These are phyloP conservation scores for Halocaridina rubra DNA, from an alignment of 2,888 invertebrate species.

Conservation along the genomic window DNA sequence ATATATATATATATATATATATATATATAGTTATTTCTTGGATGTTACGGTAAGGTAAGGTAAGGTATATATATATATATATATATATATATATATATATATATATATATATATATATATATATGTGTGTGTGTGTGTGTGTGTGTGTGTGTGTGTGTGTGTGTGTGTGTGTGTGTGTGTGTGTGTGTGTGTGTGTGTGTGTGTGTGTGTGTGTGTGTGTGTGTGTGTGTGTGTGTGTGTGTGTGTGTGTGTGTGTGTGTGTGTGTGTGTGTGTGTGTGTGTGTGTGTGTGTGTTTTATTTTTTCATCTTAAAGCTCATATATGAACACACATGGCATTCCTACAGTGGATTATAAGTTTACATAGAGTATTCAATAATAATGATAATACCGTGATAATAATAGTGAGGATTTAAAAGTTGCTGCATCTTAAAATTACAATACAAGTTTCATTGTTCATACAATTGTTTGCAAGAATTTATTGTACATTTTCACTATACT, in stretches of 20 bases:
- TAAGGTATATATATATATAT: background rate
- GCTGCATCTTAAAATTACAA: background rate
- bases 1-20: background rate
- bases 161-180: slow-evolving; percentile 1
- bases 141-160: slow-evolving; percentile 17
- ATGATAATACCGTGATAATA: background rate
- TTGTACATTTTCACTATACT: too few relatives aligned
- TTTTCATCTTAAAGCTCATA: background rate
- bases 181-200: slow-evolving; percentile 19
- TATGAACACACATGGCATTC: background rate
- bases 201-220: background rate
- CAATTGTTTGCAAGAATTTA: too few relatives aligned
- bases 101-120: slow-evolving; percentile 4
- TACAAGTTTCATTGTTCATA: background rate
- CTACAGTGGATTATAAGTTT: background rate
- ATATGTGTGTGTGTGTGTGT: slow-evolving; percentile 1
- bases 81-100: slow-evolving; percentile 18
- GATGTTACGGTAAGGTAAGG: background rate
- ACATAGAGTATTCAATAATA: background rate
- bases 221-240: background rate
- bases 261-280: too few relatives aligned
- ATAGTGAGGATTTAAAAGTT: background rate
- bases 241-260: background rate
- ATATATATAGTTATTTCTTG: background rate
- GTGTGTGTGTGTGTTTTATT: background rate